These are phyloP conservation scores for Molossus molossus DNA, from an alignment of 2,797 vertebrate species.

Conservation along the genomic window DNA sequence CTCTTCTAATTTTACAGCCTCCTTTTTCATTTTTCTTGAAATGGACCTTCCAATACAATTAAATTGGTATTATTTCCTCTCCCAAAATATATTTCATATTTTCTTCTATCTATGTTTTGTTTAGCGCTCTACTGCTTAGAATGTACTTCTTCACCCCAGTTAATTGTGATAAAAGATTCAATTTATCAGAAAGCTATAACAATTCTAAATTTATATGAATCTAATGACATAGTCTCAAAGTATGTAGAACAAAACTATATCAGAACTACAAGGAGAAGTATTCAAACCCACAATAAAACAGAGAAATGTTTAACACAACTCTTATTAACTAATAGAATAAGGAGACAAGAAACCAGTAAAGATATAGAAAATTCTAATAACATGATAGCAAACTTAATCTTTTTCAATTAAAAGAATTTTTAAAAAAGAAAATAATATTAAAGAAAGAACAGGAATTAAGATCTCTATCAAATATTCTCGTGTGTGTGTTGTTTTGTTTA, in stretches of 20 bases:
- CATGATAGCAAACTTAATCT: conserved; percentile 27
- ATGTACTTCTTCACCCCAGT: background rate
- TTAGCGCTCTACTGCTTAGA: background rate
- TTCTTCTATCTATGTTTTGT: background rate
- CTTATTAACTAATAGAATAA: background rate
- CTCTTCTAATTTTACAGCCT: background rate
- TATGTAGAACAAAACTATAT: background rate
- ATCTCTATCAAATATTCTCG: background rate
- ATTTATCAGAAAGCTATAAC: background rate
- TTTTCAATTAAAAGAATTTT: conserved; percentile 53
- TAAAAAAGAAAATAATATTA: conserved; percentile 49
- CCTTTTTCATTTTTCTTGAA: conserved; percentile 46
- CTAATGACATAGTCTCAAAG: conserved; percentile 21
- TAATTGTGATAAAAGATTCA: conserved; percentile 18
- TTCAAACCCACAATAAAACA: background rate
- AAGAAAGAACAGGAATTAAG: conserved; percentile 35
- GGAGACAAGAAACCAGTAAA: conserved; percentile 25
- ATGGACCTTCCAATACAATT: background rate
- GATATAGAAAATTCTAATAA: conserved; percentile 48
- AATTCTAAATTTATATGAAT: conserved; percentile 18
- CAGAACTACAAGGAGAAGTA: conserved; percentile 17
- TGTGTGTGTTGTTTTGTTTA: background rate
- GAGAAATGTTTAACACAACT: conserved; percentile 20
- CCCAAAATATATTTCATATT: background rate
- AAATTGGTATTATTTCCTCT: conserved; percentile 20